Evolutionary conservation across 1,140 invertebrate genomes (phyloP).

Genomic region (Drosophila kurseongensis): DNA sequence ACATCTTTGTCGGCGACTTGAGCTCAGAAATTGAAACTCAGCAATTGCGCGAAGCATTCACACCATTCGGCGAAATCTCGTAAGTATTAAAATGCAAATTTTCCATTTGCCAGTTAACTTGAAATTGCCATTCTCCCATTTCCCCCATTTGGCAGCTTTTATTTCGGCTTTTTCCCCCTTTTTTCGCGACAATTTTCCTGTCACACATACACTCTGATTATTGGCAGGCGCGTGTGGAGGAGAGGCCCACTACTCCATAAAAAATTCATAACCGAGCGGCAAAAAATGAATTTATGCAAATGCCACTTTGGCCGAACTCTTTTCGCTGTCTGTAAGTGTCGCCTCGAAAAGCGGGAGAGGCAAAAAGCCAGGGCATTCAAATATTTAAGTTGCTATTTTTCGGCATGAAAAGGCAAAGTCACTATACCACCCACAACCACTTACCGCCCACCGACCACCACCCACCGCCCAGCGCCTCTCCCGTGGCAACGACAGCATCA

Average conservation of each 20-base stretch:
- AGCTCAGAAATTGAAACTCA: conserved; percentile 99
- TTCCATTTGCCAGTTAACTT: conserved; percentile 66
- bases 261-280: conserved; percentile 71
- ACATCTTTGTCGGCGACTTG: conserved; percentile 99
- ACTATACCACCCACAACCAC: conserved; percentile 41
- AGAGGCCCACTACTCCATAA: conserved; percentile 38
- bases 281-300: conserved; percentile 76
- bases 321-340: conserved; percentile 58
- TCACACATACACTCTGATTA: conserved; percentile 57
- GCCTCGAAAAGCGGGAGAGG: conserved; percentile 5
- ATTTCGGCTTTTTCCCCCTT: conserved; percentile 24
- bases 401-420: conserved; percentile 64
- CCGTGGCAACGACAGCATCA: conserved; percentile 47
- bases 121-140: conserved; percentile 48
- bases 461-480: conserved; percentile 5
- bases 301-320: conserved; percentile 73
- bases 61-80: conserved; percentile 99
- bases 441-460: conserved; percentile 22
- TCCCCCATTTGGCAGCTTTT: conserved; percentile 27
- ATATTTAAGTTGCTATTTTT: conserved; percentile 77
- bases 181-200: conserved; percentile 26
- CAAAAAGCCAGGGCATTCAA: conserved; percentile 47
- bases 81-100: conserved; percentile 85
- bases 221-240: conserved; percentile 61
- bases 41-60: conserved; percentile 97